Evolutionary conservation across 2,888 invertebrate genomes (phyloP).

Genomic region (Scelioninae gen. 1): DNA sequence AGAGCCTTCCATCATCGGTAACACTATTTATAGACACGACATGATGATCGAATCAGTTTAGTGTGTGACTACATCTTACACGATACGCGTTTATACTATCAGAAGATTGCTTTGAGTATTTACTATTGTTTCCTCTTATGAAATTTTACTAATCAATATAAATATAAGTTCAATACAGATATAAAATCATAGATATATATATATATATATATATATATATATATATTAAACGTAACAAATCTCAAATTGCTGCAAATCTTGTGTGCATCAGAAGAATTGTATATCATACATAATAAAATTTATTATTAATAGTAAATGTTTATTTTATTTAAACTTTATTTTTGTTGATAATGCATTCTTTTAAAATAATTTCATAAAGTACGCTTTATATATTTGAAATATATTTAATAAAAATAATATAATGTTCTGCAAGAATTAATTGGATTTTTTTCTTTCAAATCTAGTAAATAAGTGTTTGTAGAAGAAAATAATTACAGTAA

Average conservation of each 20-base stretch:
- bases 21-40: constrained; percentile 82
- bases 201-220: too few relatives aligned
- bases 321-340: too few relatives aligned
- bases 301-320: too few relatives aligned
- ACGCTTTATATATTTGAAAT: neutral
- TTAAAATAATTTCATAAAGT: neutral
- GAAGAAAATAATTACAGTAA: neutral
- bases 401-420: neutral
- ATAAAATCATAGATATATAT: neutral
- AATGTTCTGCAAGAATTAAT: neutral
- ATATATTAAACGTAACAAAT: too few relatives aligned
- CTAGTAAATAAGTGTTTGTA: neutral
- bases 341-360: too few relatives aligned
- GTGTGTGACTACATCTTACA: constrained; percentile 71
- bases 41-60: constrained; percentile 82
- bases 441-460: neutral
- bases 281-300: too few relatives aligned
- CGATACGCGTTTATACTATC: constrained; percentile 74
- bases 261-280: too few relatives aligned
- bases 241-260: too few relatives aligned
- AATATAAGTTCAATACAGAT: neutral
- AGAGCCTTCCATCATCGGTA: constrained; percentile 83
- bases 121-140: constrained; percentile 39
- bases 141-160: constrained; percentile 30
- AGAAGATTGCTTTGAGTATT: constrained; percentile 76